These are phyloP conservation scores for Vespertilio murinus DNA, from an alignment of 2,797 vertebrate species.

Conservation along the genomic window DNA sequence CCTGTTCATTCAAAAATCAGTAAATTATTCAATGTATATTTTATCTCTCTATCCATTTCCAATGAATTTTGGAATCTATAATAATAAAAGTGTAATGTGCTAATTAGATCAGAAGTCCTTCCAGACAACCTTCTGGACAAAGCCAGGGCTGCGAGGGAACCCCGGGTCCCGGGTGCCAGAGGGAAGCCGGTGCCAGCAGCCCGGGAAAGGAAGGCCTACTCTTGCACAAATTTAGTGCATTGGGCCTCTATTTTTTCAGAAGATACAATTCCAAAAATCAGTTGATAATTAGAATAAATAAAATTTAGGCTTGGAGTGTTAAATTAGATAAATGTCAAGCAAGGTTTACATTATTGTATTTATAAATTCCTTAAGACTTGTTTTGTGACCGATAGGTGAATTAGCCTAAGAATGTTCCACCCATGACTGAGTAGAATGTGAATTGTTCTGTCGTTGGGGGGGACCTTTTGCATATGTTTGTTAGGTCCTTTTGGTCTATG, in stretches of 20 bases:
- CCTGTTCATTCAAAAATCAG: not conserved
- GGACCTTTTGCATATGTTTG: not conserved
- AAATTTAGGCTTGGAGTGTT: not conserved
- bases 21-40: not conserved
- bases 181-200: too few species aligned
- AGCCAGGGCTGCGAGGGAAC: too few species aligned
- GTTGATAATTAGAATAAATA: not conserved
- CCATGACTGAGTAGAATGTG: not conserved
- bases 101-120: too few species aligned
- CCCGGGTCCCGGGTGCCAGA: too few species aligned
- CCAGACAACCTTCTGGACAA: accelerated
- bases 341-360: not conserved
- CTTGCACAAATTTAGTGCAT: too few species aligned
- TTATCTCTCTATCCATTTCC: not conserved
- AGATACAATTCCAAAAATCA: not conserved
- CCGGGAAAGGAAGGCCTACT: too few species aligned
- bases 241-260: too few species aligned
- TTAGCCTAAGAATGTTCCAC: not conserved
- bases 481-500: not conserved
- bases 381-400: not conserved
- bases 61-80: not conserved
- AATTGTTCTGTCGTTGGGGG: not conserved
- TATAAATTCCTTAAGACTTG: not conserved
- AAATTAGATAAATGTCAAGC: not conserved
- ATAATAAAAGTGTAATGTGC: too few species aligned